Evolutionary conservation across 2,888 invertebrate species (phyloP).

Genomic region (Tenthredo distinguenda): DNA sequence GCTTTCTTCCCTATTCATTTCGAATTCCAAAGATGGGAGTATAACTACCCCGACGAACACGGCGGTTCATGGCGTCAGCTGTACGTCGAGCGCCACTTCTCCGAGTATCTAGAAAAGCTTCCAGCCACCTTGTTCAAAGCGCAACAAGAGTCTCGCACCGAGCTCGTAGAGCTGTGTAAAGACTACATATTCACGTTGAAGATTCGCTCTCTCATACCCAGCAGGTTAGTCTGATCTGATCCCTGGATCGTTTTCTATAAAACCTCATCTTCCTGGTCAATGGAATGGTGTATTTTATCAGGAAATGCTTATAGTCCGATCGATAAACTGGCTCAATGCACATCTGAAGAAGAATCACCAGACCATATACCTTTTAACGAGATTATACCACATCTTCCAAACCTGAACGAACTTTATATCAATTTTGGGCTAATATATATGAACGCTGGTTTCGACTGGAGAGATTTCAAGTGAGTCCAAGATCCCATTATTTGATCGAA

Average conservation of each 20-base stretch:
- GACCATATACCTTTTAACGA: constrained; percentile 83
- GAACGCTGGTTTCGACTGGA: constrained; percentile 80
- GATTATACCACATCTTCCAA: constrained; percentile 79
- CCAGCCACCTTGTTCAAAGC: constrained; percentile 66
- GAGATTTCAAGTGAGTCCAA: constrained; percentile 80
- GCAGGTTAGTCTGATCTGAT: constrained; percentile 62
- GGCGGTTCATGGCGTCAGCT: constrained; percentile 73
- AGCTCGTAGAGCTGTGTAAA: constrained; percentile 63
- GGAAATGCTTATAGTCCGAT: constrained; percentile 22
- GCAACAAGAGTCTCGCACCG: constrained; percentile 63
- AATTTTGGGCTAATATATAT: constrained; percentile 79
- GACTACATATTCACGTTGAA: constrained; percentile 64
- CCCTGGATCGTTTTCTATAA: background rate
- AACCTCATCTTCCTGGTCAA: background rate
- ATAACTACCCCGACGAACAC: constrained; percentile 66
- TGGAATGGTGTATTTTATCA: background rate
- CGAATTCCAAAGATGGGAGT: constrained; percentile 66
- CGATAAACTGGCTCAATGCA: constrained; percentile 60
- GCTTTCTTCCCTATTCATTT: background rate
- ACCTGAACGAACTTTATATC: constrained; percentile 80
- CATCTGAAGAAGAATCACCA: constrained; percentile 74
- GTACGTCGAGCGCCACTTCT: constrained; percentile 74
- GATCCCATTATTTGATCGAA: background rate
- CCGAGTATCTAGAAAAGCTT: constrained; percentile 72
- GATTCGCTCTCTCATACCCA: constrained; percentile 67